Conservation (phyloP, 2,888 invertebrate species). For the Spisula subtruncata region DNA sequence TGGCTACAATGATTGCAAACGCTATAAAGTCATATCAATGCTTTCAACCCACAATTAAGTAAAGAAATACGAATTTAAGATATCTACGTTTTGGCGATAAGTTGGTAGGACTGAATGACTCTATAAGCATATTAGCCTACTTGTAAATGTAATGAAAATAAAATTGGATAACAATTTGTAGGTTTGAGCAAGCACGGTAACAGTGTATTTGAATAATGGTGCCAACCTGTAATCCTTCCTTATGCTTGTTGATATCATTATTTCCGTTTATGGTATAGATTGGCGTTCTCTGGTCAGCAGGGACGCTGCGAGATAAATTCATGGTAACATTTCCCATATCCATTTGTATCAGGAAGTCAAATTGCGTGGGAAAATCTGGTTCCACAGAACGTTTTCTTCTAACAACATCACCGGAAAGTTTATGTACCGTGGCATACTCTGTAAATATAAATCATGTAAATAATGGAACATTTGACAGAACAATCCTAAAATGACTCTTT, state of each 20-base stretch:
- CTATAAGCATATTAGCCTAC: too few relatives aligned
- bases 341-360: slow-evolving; percentile 36
- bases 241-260: neutral
- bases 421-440: slow-evolving; percentile 57
- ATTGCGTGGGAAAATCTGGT: neutral
- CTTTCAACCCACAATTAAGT: too few relatives aligned
- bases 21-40: too few relatives aligned
- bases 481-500: too few relatives aligned
- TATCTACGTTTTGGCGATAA: too few relatives aligned
- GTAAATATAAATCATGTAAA: neutral
- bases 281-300: slow-evolving; percentile 39
- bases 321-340: slow-evolving; percentile 49
- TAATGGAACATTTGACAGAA: too few relatives aligned
- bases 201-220: neutral
- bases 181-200: too few relatives aligned
- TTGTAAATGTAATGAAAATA: too few relatives aligned
- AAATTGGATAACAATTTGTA: too few relatives aligned
- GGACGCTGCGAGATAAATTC: slow-evolving; percentile 46
- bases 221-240: neutral
- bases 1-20: too few relatives aligned
- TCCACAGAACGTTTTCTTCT: slow-evolving; percentile 44
- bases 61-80: too few relatives aligned
- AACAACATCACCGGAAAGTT: slow-evolving; percentile 40
- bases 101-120: too few relatives aligned
- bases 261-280: slow-evolving; percentile 44